phyloP scores from a whole-genome alignment of 2,113 vertebrate species.

The Halichoeres trimaculatus region DNA sequence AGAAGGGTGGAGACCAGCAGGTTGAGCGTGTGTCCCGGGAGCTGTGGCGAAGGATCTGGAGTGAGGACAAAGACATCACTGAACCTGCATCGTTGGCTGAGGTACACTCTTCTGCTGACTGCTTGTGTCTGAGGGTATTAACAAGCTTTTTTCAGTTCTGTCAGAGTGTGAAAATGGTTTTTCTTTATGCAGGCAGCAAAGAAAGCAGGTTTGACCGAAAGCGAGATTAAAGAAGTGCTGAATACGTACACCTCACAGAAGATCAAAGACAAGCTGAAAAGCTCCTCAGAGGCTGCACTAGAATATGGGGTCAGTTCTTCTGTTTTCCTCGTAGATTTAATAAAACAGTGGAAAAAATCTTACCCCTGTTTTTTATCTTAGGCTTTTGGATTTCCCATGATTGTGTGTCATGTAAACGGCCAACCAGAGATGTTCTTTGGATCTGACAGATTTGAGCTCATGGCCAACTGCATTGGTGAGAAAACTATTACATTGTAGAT shows the following conservation, averaged over 20 bases:
- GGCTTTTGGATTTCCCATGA: slow-evolving; percentile 91
- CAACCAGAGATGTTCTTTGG: slow-evolving; percentile 89
- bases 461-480: slow-evolving; percentile 90
- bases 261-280: slow-evolving; percentile 89
- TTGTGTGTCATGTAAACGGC: slow-evolving; percentile 85
- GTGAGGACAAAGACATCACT: slow-evolving; percentile 87
- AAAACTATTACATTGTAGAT: background rate
- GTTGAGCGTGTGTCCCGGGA: slow-evolving; percentile 87
- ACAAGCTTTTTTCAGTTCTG: background rate
- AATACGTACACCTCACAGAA: slow-evolving; percentile 73
- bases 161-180: background rate
- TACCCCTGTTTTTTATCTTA: slow-evolving; percentile 45
- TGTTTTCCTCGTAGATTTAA: background rate
- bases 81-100: slow-evolving; percentile 77
- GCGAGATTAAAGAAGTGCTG: slow-evolving; percentile 78
- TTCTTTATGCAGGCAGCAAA: slow-evolving; percentile 81
- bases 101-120: slow-evolving; percentile 51
- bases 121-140: background rate
- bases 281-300: slow-evolving; percentile 84
- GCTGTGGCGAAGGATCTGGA: slow-evolving; percentile 89
- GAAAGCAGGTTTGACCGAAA: slow-evolving; percentile 86
- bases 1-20: slow-evolving; percentile 59
- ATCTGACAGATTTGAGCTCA: slow-evolving; percentile 92
- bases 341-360: background rate
- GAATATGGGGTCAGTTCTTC: slow-evolving; percentile 84